Conservation (phyloP, 1,140 invertebrate species). For the Aradophagus sp. region DNA sequence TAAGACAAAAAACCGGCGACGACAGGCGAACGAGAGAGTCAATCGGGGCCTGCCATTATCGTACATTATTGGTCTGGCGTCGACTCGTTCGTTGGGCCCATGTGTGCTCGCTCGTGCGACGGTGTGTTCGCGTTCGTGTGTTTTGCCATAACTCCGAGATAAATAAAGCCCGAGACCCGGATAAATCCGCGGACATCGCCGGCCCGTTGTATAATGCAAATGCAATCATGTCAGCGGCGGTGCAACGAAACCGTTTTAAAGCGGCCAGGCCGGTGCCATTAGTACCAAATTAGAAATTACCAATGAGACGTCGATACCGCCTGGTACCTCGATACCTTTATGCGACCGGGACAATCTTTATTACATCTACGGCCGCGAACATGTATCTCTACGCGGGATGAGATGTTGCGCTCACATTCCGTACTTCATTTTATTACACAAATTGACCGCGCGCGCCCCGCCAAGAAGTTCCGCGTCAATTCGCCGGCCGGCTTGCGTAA, state of each 20-base stretch:
- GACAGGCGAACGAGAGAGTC: constrained; percentile 59
- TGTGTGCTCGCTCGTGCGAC: too few species aligned
- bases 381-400: constrained; percentile 39
- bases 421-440: constrained; percentile 43
- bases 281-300: constrained; percentile 60
- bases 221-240: constrained; percentile 68
- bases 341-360: constrained; percentile 44
- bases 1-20: constrained; percentile 55
- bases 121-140: constrained; percentile 65
- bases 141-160: constrained; percentile 71
- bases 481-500: too few species aligned
- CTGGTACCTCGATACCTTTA: constrained; percentile 18
- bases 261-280: constrained; percentile 45
- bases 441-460: too few species aligned
- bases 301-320: constrained; percentile 48
- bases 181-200: constrained; percentile 68
- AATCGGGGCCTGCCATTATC: constrained; percentile 68
- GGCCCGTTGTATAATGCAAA: constrained; percentile 69
- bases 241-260: constrained; percentile 54
- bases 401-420: constrained; percentile 31
- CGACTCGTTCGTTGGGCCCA: constrained; percentile 65
- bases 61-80: constrained; percentile 68
- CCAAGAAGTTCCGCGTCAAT: too few species aligned
- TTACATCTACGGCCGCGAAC: constrained; percentile 47
- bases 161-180: constrained; percentile 67